phyloP scores from a whole-genome alignment of 2,797 vertebrate species.

The Falco rusticolus region DNA sequence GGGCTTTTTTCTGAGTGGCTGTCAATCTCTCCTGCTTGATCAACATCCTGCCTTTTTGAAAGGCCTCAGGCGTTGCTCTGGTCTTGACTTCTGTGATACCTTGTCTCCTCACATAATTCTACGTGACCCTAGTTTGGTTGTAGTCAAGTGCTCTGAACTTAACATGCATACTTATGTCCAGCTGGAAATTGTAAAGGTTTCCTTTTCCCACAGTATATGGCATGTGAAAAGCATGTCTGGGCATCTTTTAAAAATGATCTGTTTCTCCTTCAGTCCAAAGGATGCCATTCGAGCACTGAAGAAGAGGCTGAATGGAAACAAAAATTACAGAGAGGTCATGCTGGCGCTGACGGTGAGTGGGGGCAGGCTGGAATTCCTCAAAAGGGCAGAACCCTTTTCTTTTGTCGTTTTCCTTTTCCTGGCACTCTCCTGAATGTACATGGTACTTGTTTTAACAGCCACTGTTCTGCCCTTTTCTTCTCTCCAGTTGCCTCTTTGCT shows the following conservation, averaged over 20 bases:
- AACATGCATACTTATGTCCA: not conserved
- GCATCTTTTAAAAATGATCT: not conserved
- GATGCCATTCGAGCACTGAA: constrained; percentile 96
- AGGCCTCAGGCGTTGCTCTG: not conserved
- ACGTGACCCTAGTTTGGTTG: not conserved
- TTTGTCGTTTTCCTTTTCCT: constrained; percentile 34
- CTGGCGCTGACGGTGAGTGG: constrained; percentile 92
- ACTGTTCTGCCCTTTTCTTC: constrained; percentile 44
- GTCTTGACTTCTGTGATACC: not conserved
- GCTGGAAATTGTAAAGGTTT: not conserved
- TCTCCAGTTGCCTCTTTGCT: constrained; percentile 3
- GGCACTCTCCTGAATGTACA: not conserved
- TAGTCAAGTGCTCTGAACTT: not conserved
- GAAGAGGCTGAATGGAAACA: constrained; percentile 95
- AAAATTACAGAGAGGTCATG: constrained; percentile 98
- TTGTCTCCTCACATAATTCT: not conserved
- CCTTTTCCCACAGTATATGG: not conserved
- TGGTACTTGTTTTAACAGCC: constrained; percentile 23
- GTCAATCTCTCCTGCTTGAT: not conserved
- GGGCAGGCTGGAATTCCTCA: constrained; percentile 14
- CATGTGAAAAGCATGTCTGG: not conserved
- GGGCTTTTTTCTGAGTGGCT: not conserved
- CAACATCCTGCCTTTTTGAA: not conserved
- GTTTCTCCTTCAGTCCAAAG: constrained; percentile 86
- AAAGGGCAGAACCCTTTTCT: constrained; percentile 29